Evolutionary conservation across 2,888 invertebrate genomes (phyloP).

Genomic region (Dasypogon diadema): DNA sequence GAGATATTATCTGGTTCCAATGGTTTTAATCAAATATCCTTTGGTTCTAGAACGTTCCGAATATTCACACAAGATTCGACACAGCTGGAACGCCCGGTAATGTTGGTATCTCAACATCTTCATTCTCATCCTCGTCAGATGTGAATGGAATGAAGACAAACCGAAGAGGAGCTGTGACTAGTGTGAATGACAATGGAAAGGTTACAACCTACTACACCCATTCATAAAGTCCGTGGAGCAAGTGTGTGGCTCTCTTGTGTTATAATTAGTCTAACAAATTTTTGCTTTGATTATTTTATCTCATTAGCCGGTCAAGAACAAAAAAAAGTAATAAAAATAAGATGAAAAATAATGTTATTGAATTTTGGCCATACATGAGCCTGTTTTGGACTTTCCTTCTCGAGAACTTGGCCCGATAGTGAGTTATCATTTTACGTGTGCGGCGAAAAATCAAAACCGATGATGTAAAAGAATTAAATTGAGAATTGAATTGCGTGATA

Average conservation of each 20-base stretch:
- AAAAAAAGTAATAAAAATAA: neutral
- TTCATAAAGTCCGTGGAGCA: slow-evolving; percentile 59
- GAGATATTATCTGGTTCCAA: too few relatives aligned
- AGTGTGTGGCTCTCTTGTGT: neutral
- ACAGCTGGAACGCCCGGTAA: slow-evolving; percentile 61
- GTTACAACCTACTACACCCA: slow-evolving; percentile 72
- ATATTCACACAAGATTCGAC: slow-evolving; percentile 69
- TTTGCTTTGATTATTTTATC: slow-evolving; percentile 30
- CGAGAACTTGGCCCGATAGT: neutral
- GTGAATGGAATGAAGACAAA: slow-evolving; percentile 73
- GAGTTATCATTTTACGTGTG: slow-evolving; percentile 11
- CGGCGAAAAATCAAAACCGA: neutral
- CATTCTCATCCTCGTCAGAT: slow-evolving; percentile 73
- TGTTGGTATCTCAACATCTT: slow-evolving; percentile 75
- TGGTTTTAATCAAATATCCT: too few relatives aligned
- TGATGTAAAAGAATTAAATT: neutral
- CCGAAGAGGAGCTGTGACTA: slow-evolving; percentile 74
- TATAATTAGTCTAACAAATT: slow-evolving; percentile 16
- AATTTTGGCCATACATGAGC: slow-evolving; percentile 3
- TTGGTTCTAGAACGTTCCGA: slow-evolving; percentile 69
- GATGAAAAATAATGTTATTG: slow-evolving; percentile 15
- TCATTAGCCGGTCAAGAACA: slow-evolving; percentile 7
- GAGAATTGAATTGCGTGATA: too few relatives aligned
- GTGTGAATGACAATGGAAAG: slow-evolving; percentile 81
- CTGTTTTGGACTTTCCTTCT: slow-evolving; percentile 3